Evolutionary conservation across 2,113 vertebrate genomes (phyloP), one percentile per base, ranked within the genome.

Genomic region (Mirza zaza): DNA sequence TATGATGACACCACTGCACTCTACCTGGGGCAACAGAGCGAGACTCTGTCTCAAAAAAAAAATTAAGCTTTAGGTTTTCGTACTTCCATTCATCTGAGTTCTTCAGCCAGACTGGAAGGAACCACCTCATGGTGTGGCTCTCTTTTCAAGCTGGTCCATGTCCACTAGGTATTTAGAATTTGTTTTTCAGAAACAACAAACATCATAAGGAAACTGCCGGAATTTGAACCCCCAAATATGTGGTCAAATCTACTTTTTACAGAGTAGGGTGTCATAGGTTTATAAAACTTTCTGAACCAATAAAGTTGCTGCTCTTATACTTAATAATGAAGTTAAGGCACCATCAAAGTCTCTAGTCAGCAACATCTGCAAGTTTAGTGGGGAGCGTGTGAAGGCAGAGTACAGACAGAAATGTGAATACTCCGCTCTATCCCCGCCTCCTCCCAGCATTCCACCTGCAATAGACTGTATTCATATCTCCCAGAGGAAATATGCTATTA

Each of bases 401-500:
- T 34, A 77, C 42, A 20, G 50, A n/a, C 13, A 85, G 15, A 68
- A 20, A 96, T 88, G 94, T 63, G 85, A 96, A 48, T 59, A 57
- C 87, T 65, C 36, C 20, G 8, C 25, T 34, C 80, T 36, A 68
- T 48, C 89, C 96, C 63, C 29, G 87, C 96, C 93, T 92, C 79
- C 90, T 92, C 94, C 75, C 0, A 93, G 84, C 77, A 85, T 95
- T 95, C 94, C 79, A 82, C 96, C 98, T 98, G 97, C 98, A 98
- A 83, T 97, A 96, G 93, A 95, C 65, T 90, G 95, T 87, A 92
- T 96, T 97, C 96, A 98, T 96, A 83, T 92, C 94, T 97, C 88
- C 83, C 96, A 90, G 92, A 98, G 96, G 11, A 36, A 92, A 96
- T 82, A 57, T 84, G 85, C n/a, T 95, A 90, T 98, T 98, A 98